phyloP scores from a whole-genome alignment of 2,113 vertebrate genomes.

The Phalacrocorax carbo region DNA sequence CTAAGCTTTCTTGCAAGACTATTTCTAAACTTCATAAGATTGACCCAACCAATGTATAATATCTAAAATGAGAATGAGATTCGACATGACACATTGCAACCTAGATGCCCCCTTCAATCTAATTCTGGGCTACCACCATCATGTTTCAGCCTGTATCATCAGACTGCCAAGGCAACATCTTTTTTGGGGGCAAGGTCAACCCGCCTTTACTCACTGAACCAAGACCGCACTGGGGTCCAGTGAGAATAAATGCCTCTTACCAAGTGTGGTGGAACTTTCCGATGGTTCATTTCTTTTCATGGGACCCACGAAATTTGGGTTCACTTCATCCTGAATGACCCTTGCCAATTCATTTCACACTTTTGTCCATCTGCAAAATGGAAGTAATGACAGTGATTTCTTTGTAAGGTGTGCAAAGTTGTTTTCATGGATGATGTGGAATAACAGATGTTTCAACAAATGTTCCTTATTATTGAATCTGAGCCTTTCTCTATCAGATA shows the following conservation, averaged over 20 bases:
- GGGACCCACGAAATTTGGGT: background rate
- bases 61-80: background rate
- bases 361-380: background rate
- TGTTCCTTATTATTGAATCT: background rate
- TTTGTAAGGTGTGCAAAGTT: background rate
- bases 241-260: background rate
- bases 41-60: background rate
- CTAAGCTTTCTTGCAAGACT: background rate
- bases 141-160: background rate
- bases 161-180: background rate
- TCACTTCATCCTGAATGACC: background rate
- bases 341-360: background rate
- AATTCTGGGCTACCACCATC: no score
- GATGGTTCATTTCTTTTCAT: background rate
- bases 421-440: background rate
- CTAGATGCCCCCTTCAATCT: background rate
- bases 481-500: background rate
- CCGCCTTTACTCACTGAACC: background rate
- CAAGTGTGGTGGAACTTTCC: background rate
- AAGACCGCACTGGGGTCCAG: background rate
- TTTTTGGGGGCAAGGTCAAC: background rate
- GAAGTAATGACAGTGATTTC: background rate
- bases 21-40: background rate
- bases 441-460: background rate
- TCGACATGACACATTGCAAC: background rate